Percentiles rank a stretch among this genome's conserved stretches.
These are phyloP conservation scores for Dryobotodes eremita DNA, from an alignment of 2,888 invertebrate genomes.

Conservation along the genomic window DNA sequence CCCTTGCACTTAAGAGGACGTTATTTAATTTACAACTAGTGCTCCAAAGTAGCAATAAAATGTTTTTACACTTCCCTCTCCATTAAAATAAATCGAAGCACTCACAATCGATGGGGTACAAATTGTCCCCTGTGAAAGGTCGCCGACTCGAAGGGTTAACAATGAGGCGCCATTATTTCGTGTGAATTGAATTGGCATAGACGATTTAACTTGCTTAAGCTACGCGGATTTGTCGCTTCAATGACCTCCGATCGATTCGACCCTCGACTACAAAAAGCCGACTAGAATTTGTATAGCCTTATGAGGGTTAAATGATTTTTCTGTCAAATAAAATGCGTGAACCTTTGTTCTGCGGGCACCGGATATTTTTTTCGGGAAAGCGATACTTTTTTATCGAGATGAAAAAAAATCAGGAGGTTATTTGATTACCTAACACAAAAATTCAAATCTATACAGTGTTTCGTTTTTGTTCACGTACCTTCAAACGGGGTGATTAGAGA, in stretches of 20 bases:
- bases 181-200: constrained; percentile 81
- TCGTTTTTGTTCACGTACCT: constrained; percentile 18
- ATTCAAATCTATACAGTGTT: constrained; percentile 9
- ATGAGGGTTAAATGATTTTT: constrained; percentile 72
- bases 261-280: constrained; percentile 72
- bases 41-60: constrained; percentile 50
- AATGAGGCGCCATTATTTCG: constrained; percentile 79
- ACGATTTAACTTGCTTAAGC: constrained; percentile 83
- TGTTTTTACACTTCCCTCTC: constrained; percentile 64
- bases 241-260: constrained; percentile 69
- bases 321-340: constrained; percentile 69
- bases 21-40: constrained; percentile 47
- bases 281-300: constrained; percentile 71
- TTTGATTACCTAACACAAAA: constrained; percentile 14
- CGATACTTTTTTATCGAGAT: constrained; percentile 28
- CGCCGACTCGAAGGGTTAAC: constrained; percentile 73
- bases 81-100: constrained; percentile 68
- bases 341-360: constrained; percentile 43
- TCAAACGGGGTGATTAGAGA: no score
- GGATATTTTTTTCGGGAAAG: constrained; percentile 33
- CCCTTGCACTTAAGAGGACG: constrained; percentile 33
- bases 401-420: constrained; percentile 1
- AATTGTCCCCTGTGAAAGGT: constrained; percentile 68
- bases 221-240: constrained; percentile 74
- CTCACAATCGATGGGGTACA: constrained; percentile 67